These are phyloP conservation scores for Tachycineta bicolor DNA, from an alignment of 2,113 vertebrate genomes.

Conservation along the genomic window DNA sequence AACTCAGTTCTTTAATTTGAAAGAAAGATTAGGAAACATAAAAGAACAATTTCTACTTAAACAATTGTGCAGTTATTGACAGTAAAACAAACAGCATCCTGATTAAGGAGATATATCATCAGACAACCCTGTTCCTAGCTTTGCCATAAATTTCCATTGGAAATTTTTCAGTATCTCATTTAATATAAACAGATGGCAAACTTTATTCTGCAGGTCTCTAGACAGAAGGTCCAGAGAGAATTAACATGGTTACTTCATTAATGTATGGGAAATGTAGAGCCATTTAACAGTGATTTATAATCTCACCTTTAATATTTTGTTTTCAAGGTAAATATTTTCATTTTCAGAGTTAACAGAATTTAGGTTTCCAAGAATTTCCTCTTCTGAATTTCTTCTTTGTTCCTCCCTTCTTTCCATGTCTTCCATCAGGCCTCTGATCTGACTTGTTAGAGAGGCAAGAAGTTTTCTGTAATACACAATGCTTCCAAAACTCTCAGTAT, in stretches of 20 bases:
- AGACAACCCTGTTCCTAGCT: not conserved
- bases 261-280: not conserved
- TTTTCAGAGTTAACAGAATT: slow-evolving; percentile 76
- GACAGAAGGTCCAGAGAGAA: not conserved
- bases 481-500: not conserved
- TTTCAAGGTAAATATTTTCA: slow-evolving; percentile 74
- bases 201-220: not conserved
- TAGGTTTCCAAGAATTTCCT: slow-evolving; percentile 73
- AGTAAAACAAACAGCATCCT: not conserved
- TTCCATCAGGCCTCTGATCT: slow-evolving; percentile 74
- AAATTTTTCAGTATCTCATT: not conserved
- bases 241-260: not conserved
- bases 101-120: not conserved
- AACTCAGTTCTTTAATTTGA: not conserved
- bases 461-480: not conserved
- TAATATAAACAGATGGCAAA: not conserved
- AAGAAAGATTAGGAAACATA: not conserved
- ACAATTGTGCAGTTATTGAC: not conserved
- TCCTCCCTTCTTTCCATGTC: slow-evolving; percentile 74
- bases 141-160: not conserved
- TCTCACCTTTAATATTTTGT: slow-evolving; percentile 82
- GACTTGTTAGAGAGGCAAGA: slow-evolving; percentile 70
- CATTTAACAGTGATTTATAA: not conserved
- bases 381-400: slow-evolving; percentile 60
- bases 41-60: not conserved